Evolutionary conservation across 2,888 invertebrate species (phyloP).

Genomic region (Hipparchia sbordonii): DNA sequence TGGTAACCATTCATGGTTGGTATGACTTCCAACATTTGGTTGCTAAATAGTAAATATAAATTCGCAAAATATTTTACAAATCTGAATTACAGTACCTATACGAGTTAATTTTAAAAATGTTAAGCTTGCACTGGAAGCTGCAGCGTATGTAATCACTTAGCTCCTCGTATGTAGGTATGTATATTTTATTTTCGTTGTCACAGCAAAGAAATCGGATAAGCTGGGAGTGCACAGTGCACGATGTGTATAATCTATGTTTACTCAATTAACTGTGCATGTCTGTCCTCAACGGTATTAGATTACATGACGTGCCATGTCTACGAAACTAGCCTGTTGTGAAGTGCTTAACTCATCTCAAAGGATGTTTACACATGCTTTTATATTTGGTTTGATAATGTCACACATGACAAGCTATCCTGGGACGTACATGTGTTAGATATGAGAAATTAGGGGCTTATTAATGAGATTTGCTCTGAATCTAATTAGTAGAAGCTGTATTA

Average conservation of each 20-base stretch:
- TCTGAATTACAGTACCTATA: background rate
- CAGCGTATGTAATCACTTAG: background rate
- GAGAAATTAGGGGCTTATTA: conserved; percentile 14
- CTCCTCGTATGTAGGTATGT: conserved; percentile 9
- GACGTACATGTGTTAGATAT: conserved; percentile 22
- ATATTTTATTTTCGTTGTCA: conserved; percentile 27
- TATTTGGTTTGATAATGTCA: conserved; percentile 58
- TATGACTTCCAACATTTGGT: too few relatives aligned
- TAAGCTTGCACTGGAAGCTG: background rate
- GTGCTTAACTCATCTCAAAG: conserved; percentile 48
- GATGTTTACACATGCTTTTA: conserved; percentile 51
- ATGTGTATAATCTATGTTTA: conserved; percentile 63
- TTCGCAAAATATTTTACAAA: background rate
- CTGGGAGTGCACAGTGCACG: conserved; percentile 57
- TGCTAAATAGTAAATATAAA: too few relatives aligned
- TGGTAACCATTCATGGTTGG: too few relatives aligned
- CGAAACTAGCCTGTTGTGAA: conserved; percentile 49
- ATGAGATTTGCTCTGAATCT: conserved; percentile 1
- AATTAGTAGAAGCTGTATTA: background rate
- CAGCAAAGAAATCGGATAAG: conserved; percentile 53
- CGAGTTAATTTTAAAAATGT: background rate
- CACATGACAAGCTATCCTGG: conserved; percentile 25
- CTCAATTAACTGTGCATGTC: conserved; percentile 64
- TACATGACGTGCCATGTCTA: conserved; percentile 61
- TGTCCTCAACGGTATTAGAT: conserved; percentile 66